phyloP scores from a whole-genome alignment of 2,113 vertebrate genomes.

The Chloroceryle aenea region DNA sequence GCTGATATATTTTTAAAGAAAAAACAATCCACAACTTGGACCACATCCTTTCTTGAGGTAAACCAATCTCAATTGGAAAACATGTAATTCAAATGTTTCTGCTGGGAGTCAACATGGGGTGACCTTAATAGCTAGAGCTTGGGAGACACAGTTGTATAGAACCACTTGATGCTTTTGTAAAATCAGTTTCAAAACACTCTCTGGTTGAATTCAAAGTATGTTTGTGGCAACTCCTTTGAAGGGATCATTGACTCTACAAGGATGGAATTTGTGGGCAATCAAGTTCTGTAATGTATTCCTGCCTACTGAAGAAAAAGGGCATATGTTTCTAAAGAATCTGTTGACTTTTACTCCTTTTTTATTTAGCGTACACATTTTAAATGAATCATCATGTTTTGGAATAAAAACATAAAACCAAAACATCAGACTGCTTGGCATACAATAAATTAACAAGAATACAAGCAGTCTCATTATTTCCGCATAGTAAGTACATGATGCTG shows the following conservation, averaged over 20 bases:
- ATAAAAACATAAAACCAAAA: neutral
- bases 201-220: neutral
- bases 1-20: neutral
- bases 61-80: neutral
- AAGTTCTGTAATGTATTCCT: conserved; percentile 20
- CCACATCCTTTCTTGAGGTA: neutral
- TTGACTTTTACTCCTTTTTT: neutral
- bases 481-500: neutral
- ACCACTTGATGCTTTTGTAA: neutral
- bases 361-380: neutral
- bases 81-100: neutral
- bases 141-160: neutral
- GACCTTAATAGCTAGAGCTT: neutral
- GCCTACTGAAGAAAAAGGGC: neutral
- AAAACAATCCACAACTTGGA: neutral
- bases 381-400: neutral
- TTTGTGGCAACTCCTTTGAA: conserved; percentile 22
- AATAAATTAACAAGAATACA: neutral
- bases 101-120: neutral
- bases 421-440: neutral
- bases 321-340: neutral
- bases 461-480: neutral
- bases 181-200: conserved; percentile 18
- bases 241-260: conserved; percentile 34
- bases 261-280: conserved; percentile 23